Evolutionary conservation across 2,797 vertebrate species (phyloP).

Genomic region (Oreochromis grahami): DNA sequence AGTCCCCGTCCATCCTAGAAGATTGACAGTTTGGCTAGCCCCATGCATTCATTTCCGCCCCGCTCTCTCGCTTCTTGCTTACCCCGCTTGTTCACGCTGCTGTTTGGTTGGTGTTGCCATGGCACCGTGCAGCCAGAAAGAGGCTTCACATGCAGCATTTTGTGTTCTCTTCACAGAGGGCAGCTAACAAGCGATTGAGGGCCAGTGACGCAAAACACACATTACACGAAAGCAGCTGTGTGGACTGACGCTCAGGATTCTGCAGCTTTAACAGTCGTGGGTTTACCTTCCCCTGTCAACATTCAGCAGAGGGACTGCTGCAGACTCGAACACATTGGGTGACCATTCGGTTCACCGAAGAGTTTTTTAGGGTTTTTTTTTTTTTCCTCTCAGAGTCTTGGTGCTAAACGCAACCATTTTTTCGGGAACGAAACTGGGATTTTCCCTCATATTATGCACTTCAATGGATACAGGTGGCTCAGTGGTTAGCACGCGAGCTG

Average conservation of each 20-base stretch:
- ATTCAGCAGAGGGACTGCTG: slow-evolving; percentile 28
- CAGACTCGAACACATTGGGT: background rate
- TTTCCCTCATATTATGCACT: slow-evolving; percentile 84
- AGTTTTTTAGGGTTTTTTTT: background rate
- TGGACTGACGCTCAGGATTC: slow-evolving; percentile 67
- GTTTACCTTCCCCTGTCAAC: slow-evolving; percentile 9
- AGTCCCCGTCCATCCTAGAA: slow-evolving; percentile 27
- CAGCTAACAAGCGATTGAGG: slow-evolving; percentile 75
- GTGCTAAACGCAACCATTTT: slow-evolving; percentile 49
- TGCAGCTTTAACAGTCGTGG: slow-evolving; percentile 37
- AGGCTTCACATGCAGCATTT: slow-evolving; percentile 88
- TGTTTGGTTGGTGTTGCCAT: slow-evolving; percentile 79
- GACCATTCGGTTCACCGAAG: background rate
- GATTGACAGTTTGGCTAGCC: slow-evolving; percentile 44
- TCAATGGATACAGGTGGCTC: slow-evolving; percentile 84
- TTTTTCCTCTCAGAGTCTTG: background rate
- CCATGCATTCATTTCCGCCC: slow-evolving; percentile 38
- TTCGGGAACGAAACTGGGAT: slow-evolving; percentile 60
- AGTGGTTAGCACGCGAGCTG: slow-evolving; percentile 83
- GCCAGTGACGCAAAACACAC: slow-evolving; percentile 61
- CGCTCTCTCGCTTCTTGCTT: slow-evolving; percentile 43
- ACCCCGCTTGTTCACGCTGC: slow-evolving; percentile 60
- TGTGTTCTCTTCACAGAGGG: slow-evolving; percentile 94
- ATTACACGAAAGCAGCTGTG: slow-evolving; percentile 54
- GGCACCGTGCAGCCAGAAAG: slow-evolving; percentile 70